Evolutionary conservation across 2,113 vertebrate species (phyloP).

Genomic region (Ammodytes dubius): DNA sequence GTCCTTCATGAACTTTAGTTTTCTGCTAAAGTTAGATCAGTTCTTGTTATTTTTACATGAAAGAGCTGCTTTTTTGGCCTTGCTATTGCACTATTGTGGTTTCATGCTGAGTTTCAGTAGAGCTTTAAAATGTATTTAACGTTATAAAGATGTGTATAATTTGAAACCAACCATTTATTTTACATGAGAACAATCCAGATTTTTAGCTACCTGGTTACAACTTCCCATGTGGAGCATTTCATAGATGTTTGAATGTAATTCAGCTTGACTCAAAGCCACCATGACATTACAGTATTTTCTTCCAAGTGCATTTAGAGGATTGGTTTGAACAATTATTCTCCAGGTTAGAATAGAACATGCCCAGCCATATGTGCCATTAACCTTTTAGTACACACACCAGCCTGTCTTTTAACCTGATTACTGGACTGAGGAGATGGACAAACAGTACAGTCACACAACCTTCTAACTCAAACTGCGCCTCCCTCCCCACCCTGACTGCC

Average conservation of each 20-base stretch:
- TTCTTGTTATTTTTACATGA: not conserved
- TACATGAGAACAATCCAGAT: slow-evolving; percentile 18
- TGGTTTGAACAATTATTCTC: slow-evolving; percentile 44
- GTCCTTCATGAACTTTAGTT: not conserved
- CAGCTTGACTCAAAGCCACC: slow-evolving; percentile 29
- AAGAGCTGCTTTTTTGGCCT: not conserved
- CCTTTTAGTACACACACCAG: slow-evolving; percentile 42
- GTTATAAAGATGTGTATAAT: slow-evolving; percentile 1
- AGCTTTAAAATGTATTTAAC: not conserved
- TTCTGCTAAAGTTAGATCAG: not conserved
- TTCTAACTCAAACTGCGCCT: slow-evolving; percentile 1
- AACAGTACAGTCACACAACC: not conserved
- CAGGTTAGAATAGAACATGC: not conserved
- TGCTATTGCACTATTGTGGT: not conserved
- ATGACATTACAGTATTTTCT: slow-evolving; percentile 24
- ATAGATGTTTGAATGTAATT: slow-evolving; percentile 30
- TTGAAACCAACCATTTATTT: not conserved
- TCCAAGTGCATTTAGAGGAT: slow-evolving; percentile 48
- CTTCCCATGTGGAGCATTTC: slow-evolving; percentile 24
- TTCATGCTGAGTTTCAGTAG: too few relatives aligned
- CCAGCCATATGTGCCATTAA: slow-evolving; percentile 55
- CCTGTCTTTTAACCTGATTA: slow-evolving; percentile 61
- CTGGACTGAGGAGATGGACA: slow-evolving; percentile 50
- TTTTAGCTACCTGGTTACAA: slow-evolving; percentile 3
- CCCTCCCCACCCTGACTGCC: not conserved